Percentiles rank a stretch among this genome's conserved stretches.
These are phyloP conservation scores for Aethina tumida DNA, from an alignment of 1,140 invertebrate species.

Conservation along the genomic window DNA sequence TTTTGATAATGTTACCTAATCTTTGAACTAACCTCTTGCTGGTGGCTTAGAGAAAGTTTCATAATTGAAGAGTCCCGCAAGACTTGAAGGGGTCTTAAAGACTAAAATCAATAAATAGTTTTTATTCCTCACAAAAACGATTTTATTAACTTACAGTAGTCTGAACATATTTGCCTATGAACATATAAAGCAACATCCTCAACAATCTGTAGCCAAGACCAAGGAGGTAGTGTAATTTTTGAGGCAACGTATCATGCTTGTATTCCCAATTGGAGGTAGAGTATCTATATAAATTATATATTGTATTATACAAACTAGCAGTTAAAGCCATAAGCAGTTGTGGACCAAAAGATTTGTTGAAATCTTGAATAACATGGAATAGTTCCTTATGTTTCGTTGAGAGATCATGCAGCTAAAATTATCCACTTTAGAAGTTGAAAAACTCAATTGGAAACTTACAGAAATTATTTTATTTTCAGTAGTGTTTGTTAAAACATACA, in stretches of 20 bases:
- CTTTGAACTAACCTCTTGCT: conserved; percentile 1
- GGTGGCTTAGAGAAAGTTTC: neutral
- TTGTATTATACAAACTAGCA: conserved; percentile 3
- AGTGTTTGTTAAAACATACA: too few relatives aligned
- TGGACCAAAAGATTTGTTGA: neutral
- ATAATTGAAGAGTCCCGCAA: conserved; percentile 1
- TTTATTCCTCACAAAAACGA: neutral
- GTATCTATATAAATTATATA: conserved; percentile 6
- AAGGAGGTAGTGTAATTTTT: conserved; percentile 1
- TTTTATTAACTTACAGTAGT: conserved; percentile 1
- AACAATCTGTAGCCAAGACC: neutral
- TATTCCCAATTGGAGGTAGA: neutral
- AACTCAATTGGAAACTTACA: too few relatives aligned
- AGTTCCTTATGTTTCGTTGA: too few relatives aligned
- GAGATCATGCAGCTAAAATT: too few relatives aligned
- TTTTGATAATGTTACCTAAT: neutral
- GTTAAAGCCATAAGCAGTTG: neutral
- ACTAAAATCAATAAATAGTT: conserved; percentile 1
- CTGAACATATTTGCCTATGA: neutral
- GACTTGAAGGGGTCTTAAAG: neutral
- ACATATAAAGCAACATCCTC: conserved; percentile 5
- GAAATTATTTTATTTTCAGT: too few relatives aligned
- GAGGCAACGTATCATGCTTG: neutral
- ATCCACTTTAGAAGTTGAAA: too few relatives aligned
- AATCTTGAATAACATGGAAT: too few relatives aligned